Conservation (phyloP, 2,888 invertebrate genomes). For the Cordilura impudica region DNA sequence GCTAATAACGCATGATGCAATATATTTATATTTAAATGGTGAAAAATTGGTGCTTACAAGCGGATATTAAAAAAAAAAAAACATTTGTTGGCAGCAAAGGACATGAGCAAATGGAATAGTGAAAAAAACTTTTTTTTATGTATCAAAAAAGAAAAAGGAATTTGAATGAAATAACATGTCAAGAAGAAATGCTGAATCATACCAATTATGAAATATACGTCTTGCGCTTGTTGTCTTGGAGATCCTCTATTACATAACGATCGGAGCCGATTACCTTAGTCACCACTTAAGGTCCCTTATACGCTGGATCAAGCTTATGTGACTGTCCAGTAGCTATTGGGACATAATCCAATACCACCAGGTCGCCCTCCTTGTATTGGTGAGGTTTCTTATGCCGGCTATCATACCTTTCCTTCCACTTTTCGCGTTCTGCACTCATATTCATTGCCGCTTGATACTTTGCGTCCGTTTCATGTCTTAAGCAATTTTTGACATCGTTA, state of each 20-base stretch:
- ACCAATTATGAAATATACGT: conserved; percentile 38
- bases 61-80: too few species aligned
- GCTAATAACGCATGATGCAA: too few species aligned
- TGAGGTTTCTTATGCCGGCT: conserved; percentile 23
- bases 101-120: too few species aligned
- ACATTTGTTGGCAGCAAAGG: too few species aligned
- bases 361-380: conserved; percentile 27
- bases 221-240: conserved; percentile 20
- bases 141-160: too few species aligned
- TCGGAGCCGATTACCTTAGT: conserved; percentile 28
- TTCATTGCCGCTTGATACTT: not conserved
- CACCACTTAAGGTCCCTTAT: conserved; percentile 46
- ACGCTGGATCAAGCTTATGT: too few species aligned
- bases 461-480: not conserved
- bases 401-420: conserved; percentile 45
- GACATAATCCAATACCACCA: too few species aligned
- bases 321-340: too few species aligned
- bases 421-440: not conserved
- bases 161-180: too few species aligned
- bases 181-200: not conserved
- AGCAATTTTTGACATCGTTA: not conserved
- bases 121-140: too few species aligned
- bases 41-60: too few species aligned
- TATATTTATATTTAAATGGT: too few species aligned
- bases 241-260: conserved; percentile 44